These are phyloP conservation scores for Caretta caretta DNA, from an alignment of 2,113 vertebrate genomes.

Conservation along the genomic window DNA sequence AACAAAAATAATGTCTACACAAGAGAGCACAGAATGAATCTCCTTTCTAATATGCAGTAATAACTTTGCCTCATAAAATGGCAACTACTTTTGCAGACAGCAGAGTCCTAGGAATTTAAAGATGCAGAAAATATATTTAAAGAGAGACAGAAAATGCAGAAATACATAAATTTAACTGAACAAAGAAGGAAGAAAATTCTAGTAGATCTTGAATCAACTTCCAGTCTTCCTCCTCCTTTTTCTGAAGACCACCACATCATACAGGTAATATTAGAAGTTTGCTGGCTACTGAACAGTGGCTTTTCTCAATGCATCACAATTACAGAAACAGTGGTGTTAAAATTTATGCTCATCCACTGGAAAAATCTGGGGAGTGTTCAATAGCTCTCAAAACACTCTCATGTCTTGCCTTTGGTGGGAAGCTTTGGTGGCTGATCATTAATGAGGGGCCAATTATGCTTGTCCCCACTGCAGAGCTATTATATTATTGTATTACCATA, in stretches of 20 bases:
- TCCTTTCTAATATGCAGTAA: neutral
- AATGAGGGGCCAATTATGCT: neutral
- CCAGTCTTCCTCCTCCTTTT: neutral
- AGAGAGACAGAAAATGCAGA: neutral
- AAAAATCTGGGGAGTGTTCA: neutral
- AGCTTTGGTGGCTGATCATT: neutral
- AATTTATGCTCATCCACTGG: neutral
- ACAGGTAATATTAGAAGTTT: neutral
- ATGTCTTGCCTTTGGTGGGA: constrained; percentile 3
- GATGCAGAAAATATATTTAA: neutral
- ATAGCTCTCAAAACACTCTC: constrained; percentile 12
- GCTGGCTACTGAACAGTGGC: neutral
- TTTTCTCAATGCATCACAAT: neutral
- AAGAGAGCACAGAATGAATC: neutral
- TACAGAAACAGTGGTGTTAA: neutral
- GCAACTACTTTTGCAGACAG: neutral
- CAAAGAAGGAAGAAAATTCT: neutral
- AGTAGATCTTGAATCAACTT: neutral
- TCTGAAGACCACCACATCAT: neutral
- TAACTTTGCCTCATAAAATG: neutral
- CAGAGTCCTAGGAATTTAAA: neutral
- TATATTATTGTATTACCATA: neutral
- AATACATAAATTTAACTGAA: neutral
- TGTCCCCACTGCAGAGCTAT: too few relatives aligned
- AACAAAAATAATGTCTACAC: neutral